Conservation (phyloP, 2,888 invertebrate genomes). For the Microchrysa polita region DNA sequence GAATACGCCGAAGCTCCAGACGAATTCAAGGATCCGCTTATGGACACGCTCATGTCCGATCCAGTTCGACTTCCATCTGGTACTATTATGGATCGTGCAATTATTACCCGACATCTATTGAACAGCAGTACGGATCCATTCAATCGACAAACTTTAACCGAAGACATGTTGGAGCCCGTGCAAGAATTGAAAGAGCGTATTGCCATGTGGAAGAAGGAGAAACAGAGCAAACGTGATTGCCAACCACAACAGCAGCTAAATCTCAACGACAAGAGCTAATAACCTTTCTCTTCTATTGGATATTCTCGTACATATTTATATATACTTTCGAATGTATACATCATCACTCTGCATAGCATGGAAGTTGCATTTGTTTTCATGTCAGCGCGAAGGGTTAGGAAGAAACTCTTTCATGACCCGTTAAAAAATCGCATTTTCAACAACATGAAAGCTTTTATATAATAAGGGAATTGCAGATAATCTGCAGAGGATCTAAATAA, state of each 20-base stretch:
- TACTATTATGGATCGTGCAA: slow-evolving; percentile 91
- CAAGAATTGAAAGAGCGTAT: slow-evolving; percentile 87
- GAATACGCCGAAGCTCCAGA: slow-evolving; percentile 96
- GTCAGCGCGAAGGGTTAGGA: too few relatives aligned
- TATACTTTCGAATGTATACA: neutral
- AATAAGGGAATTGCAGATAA: too few relatives aligned
- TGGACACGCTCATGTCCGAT: slow-evolving; percentile 97
- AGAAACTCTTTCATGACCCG: too few relatives aligned
- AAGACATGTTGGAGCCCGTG: slow-evolving; percentile 92
- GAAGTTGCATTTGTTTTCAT: too few relatives aligned
- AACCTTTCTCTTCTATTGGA: slow-evolving; percentile 19
- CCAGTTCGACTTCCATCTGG: slow-evolving; percentile 93
- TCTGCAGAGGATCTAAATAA: too few relatives aligned
- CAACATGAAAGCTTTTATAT: too few relatives aligned
- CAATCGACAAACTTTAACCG: slow-evolving; percentile 93
- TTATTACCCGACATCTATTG: slow-evolving; percentile 91
- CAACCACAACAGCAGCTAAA: slow-evolving; percentile 55
- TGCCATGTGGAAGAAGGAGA: slow-evolving; percentile 85
- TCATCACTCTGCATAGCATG: neutral
- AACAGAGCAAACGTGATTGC: slow-evolving; percentile 63
- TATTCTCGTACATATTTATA: too few relatives aligned
- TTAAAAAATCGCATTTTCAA: too few relatives aligned
- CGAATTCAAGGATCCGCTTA: slow-evolving; percentile 94
- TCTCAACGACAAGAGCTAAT: slow-evolving; percentile 58
- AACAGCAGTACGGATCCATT: slow-evolving; percentile 98